Conservation (phyloP, 2,888 invertebrate genomes). For the Stenodera caucasica region DNA sequence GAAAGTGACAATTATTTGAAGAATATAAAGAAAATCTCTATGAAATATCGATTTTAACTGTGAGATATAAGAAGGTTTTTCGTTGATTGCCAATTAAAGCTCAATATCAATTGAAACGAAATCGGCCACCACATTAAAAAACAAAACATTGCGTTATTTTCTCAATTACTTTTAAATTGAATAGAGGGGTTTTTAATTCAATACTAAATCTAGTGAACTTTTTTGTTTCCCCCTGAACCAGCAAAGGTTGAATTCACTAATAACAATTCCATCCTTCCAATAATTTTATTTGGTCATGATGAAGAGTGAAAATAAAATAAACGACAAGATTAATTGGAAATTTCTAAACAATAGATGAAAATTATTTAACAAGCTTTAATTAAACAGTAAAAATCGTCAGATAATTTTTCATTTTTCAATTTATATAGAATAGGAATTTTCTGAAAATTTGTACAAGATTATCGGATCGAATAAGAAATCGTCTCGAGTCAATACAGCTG, state of each 20-base stretch:
- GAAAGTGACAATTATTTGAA: not conserved
- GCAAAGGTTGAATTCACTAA: constrained; percentile 19
- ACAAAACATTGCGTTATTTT: constrained; percentile 29
- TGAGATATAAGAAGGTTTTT: constrained; percentile 9
- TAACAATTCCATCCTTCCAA: constrained; percentile 17
- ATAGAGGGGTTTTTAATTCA: constrained; percentile 27
- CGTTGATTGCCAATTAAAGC: constrained; percentile 14
- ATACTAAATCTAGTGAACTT: constrained; percentile 24
- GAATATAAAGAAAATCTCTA: not conserved
- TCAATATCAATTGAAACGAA: constrained; percentile 17
- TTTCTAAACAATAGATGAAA: not conserved
- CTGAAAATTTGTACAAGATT: not conserved
- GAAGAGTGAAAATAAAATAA: not conserved
- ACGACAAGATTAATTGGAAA: not conserved
- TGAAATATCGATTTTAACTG: not conserved
- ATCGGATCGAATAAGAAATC: not conserved
- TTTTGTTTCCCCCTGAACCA: constrained; percentile 17
- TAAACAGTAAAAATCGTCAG: not conserved
- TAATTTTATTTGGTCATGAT: not conserved
- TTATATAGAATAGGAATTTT: not conserved
- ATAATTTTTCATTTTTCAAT: not conserved
- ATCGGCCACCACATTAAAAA: constrained; percentile 28
- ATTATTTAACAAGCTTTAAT: not conserved
- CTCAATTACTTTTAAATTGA: constrained; percentile 31
- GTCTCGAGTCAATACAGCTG: not conserved